A percentile compares a stretch with the other conserved stretches of the same genome.
Conservation (phyloP, 1,140 invertebrate genomes). For the Papilio machaon region DNA sequence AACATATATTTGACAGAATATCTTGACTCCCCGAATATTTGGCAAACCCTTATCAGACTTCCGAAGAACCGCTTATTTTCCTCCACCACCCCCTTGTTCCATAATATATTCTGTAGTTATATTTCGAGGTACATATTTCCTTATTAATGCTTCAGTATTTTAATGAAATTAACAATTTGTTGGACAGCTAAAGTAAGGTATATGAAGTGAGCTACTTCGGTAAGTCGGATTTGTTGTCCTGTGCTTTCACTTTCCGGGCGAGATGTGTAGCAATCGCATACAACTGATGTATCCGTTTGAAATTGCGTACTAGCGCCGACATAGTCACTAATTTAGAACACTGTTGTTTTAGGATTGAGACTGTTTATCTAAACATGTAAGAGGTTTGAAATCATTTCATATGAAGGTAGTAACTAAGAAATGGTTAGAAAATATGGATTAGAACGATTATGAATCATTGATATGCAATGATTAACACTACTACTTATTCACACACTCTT, state of each 20-base stretch:
- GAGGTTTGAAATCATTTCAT: no score
- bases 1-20: conserved; percentile 11
- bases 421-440: no score
- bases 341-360: conserved; percentile 10
- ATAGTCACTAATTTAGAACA: conserved; percentile 37
- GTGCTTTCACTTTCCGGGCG: conserved; percentile 37
- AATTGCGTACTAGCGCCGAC: conserved; percentile 29
- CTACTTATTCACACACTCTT: no score
- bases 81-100: no score
- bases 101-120: no score
- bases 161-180: conserved; percentile 2
- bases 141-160: not conserved
- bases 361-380: no score
- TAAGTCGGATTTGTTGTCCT: conserved; percentile 28
- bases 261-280: conserved; percentile 34
- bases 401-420: no score
- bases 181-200: not conserved
- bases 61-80: no score
- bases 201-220: conserved; percentile 21
- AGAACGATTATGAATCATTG: no score
- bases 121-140: not conserved
- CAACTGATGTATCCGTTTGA: conserved; percentile 38
- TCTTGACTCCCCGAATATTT: not conserved
- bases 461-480: no score
- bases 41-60: no score